These are phyloP conservation scores for Myanophis thanlyinensis DNA, from an alignment of 2,113 vertebrate species.

Conservation along the genomic window DNA sequence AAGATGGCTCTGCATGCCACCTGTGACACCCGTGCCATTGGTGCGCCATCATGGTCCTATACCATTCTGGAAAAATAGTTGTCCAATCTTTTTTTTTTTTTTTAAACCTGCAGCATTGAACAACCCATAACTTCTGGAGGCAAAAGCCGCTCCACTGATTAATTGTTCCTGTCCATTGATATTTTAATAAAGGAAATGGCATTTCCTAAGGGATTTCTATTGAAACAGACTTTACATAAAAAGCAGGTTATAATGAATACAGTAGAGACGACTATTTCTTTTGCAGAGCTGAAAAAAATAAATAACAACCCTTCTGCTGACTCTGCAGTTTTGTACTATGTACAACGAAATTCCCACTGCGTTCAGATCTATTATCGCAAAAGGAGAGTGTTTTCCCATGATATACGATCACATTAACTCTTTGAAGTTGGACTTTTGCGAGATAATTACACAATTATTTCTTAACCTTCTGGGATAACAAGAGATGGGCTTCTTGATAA, in stretches of 20 bases:
- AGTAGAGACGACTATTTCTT: neutral
- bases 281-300: neutral
- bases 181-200: neutral
- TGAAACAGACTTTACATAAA: neutral
- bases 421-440: neutral
- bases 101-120: too few relatives aligned
- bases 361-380: neutral
- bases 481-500: neutral
- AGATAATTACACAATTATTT: neutral
- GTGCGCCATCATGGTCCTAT: too few relatives aligned
- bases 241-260: neutral
- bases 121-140: too few relatives aligned
- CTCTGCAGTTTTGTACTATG: neutral
- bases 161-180: neutral
- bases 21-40: too few relatives aligned
- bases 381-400: neutral
- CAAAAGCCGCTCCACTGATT: too few relatives aligned
- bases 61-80: neutral
- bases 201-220: neutral
- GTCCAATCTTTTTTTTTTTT: too few relatives aligned
- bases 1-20: too few relatives aligned
- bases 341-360: neutral
- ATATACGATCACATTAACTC: neutral
- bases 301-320: neutral
- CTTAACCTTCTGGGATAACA: neutral